Base-by-base conservation (phyloP, 2,888 invertebrate genomes). In the Thecophora atra region DNA sequence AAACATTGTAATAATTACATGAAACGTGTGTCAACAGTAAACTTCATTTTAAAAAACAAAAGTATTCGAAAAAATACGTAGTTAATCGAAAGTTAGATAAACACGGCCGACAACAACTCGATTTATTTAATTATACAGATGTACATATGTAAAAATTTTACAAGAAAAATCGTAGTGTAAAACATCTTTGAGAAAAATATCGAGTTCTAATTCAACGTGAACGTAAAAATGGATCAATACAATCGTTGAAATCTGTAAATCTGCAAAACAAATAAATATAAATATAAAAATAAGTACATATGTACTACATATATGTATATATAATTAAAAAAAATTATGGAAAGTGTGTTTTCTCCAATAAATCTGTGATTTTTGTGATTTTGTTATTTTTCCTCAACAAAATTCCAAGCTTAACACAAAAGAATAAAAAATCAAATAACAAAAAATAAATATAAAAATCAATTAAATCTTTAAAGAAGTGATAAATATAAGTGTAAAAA, bases 351-450 rank as follows among this genome's bases (percentile, higher is more conserved):
- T 70, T 73, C 63, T 77, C 75, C 77, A 77, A 78, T 77, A 79
- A 78, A 80, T 78, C 78, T 79, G 79, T 79, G 79, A 79, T 80
- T 79, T 79, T 75, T 79, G 79, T 80, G 78, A 79, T 79, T n/a
- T n/a, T 77, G 72, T 75, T 64, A 71, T 72, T 77, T 76, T 74
- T 75, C 74, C 71, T n/a, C 7, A 51, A 52, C 42, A 47, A 65
- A 60, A 15, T 56, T 17, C 5, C 0, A 19, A 19, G 17, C 19
- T 52, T 19, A 8, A 15, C 24, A 21, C 17, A 30, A 13, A 44
- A 51, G 19, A 44, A 65, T 11, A 64, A 30, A 42, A 69, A 70
- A 54, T 15, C 44, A 63, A 47, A 42, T 65, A 30, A 70, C 52
- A 66, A 37, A n/a, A 17, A 26, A 67, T 24, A 30, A 54, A 52